These are phyloP conservation scores for Trichoplusia ni DNA, from an alignment of 1,140 invertebrate genomes.

Conservation along the genomic window DNA sequence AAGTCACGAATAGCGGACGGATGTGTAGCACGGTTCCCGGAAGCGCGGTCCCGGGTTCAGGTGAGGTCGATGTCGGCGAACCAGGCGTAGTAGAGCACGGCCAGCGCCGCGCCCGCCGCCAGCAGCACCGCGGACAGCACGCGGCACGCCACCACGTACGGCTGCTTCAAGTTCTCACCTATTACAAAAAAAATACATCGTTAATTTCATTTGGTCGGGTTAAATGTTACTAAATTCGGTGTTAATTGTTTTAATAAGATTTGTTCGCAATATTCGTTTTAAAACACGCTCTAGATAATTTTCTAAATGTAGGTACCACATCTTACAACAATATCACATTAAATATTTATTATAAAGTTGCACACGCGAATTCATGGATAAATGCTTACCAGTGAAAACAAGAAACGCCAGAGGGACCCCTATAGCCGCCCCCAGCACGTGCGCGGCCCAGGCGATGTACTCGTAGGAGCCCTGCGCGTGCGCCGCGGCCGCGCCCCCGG, in stretches of 20 bases:
- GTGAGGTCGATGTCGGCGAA: neutral
- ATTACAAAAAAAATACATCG: neutral
- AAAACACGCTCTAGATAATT: too few species aligned
- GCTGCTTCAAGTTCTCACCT: constrained; percentile 59
- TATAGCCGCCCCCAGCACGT: constrained; percentile 89
- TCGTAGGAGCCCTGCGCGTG: constrained; percentile 58
- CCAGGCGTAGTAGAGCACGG: constrained; percentile 38
- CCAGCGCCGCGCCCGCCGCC: constrained; percentile 28
- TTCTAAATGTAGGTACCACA: neutral
- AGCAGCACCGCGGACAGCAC: constrained; percentile 46
- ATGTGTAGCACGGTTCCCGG: constrained; percentile 28
- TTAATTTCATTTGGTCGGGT: neutral
- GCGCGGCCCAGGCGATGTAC: constrained; percentile 89
- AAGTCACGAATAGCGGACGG: constrained; percentile 37
- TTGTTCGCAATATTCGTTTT: too few species aligned
- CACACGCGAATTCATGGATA: neutral
- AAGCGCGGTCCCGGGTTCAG: neutral
- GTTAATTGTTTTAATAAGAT: too few species aligned
- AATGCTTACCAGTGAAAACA: constrained; percentile 81
- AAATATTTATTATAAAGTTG: neutral
- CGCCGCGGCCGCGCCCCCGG: constrained; percentile 65
- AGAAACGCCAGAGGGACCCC: constrained; percentile 91
- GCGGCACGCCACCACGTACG: constrained; percentile 43
- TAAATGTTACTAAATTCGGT: too few species aligned
- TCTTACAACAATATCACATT: neutral